A percentile compares a stretch with the other conserved stretches of the same genome.
These are phyloP conservation scores for Protosalanx chinensis DNA, from an alignment of 2,797 vertebrate genomes.

Conservation along the genomic window DNA sequence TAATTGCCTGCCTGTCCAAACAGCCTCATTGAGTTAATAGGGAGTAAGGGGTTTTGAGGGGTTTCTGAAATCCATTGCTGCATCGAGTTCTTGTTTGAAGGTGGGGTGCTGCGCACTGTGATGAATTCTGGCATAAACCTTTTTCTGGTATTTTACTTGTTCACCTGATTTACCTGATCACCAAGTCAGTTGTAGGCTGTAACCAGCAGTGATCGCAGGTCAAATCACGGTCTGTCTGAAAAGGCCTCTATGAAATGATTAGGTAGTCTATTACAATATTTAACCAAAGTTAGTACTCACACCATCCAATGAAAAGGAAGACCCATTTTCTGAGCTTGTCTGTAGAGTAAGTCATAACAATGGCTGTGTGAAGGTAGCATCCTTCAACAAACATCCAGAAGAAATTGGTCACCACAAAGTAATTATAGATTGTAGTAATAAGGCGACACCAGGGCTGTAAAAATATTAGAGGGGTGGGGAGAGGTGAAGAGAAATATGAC, in stretches of 20 bases:
- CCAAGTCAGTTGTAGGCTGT: too few species aligned
- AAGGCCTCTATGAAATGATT: not conserved
- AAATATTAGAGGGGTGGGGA: not conserved
- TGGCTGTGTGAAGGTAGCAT: conserved; percentile 95
- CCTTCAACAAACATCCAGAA: conserved; percentile 99
- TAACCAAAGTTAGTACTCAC: conserved; percentile 76
- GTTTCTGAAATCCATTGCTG: not conserved
- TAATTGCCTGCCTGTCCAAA: not conserved
- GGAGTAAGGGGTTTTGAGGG: not conserved
- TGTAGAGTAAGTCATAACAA: conserved; percentile 97
- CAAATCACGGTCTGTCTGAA: too few species aligned
- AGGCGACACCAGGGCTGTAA: conserved; percentile 94
- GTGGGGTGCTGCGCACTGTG: too few species aligned
- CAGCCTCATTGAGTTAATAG: not conserved
- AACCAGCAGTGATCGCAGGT: too few species aligned
- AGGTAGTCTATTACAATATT: not conserved
- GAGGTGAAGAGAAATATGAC: not conserved
- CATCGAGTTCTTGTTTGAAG: too few species aligned
- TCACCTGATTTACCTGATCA: too few species aligned
- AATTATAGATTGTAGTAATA: conserved; percentile 94
- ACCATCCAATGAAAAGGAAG: conserved; percentile 98
- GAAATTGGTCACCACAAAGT: conserved; percentile 98
- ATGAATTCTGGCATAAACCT: too few species aligned
- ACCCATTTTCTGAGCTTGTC: conserved; percentile 94
- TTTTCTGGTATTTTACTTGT: too few species aligned